Conservation (phyloP, 2,113 vertebrate species). For the Pipra filicauda region DNA sequence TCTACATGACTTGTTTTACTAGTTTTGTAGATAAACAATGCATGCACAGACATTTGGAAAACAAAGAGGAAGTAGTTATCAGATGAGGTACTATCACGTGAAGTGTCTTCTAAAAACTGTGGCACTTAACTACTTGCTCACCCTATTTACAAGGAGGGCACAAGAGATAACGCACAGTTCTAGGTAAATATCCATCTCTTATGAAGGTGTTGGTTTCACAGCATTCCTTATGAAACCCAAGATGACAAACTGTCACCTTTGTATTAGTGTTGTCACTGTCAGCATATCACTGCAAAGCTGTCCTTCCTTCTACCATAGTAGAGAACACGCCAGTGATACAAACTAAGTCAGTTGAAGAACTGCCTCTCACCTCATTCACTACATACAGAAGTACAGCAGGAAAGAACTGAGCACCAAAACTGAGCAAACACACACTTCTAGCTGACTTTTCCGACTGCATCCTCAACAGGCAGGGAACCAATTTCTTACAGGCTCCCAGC, state of each 20-base stretch:
- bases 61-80: background rate
- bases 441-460: background rate
- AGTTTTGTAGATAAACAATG: background rate
- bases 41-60: background rate
- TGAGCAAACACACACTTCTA: background rate
- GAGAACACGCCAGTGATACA: background rate
- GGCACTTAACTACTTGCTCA: background rate
- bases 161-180: background rate
- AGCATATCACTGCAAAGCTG: background rate
- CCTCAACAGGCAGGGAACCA: background rate
- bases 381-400: background rate
- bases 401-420: background rate
- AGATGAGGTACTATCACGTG: background rate
- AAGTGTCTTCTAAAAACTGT: background rate
- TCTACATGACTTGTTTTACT: background rate
- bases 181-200: background rate
- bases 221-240: background rate
- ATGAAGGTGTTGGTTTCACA: background rate
- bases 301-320: background rate
- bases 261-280: background rate
- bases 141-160: background rate
- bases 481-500: background rate
- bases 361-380: background rate
- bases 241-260: background rate
- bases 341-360: background rate